These are phyloP conservation scores for Tenualosa ilisha DNA, from an alignment of 2,797 vertebrate genomes.

Conservation along the genomic window DNA sequence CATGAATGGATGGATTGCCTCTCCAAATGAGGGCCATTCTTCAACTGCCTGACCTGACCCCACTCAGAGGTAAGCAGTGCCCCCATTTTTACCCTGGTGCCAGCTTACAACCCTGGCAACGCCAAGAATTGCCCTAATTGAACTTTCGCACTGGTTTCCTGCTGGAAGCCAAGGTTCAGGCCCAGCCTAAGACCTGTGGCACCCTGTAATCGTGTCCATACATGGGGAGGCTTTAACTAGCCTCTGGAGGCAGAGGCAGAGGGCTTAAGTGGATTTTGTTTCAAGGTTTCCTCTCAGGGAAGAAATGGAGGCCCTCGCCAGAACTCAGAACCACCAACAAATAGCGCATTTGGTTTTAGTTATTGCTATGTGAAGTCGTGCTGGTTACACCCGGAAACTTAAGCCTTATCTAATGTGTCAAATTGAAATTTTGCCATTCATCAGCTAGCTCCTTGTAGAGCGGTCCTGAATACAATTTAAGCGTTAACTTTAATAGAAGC, in stretches of 20 bases:
- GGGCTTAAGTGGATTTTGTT: constrained; percentile 73
- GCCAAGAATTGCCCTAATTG: constrained; percentile 61
- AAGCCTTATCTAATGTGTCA: constrained; percentile 21
- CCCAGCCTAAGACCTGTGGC: constrained; percentile 66
- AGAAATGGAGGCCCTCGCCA: constrained; percentile 42
- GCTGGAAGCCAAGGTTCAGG: constrained; percentile 67
- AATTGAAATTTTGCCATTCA: constrained; percentile 6
- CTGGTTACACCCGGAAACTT: constrained; percentile 53
- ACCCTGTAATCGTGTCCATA: constrained; percentile 70
- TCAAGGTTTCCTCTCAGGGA: constrained; percentile 67
- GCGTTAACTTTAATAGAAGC: neutral
- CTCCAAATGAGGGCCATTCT: neutral
- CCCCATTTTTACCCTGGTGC: constrained; percentile 48
- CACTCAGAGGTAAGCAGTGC: neutral
- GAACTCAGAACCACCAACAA: constrained; percentile 57
- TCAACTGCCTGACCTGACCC: neutral
- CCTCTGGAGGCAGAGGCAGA: constrained; percentile 66
- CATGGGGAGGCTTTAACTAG: constrained; percentile 67
- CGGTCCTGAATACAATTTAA: neutral
- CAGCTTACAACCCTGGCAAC: constrained; percentile 61
- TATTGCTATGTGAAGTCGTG: constrained; percentile 59
- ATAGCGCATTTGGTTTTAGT: constrained; percentile 68
- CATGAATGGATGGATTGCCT: neutral
- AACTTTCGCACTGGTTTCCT: constrained; percentile 68
- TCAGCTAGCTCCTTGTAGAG: neutral